These are phyloP conservation scores for Oryzias woworae DNA, from an alignment of 2,113 vertebrate genomes.

Conservation along the genomic window DNA sequence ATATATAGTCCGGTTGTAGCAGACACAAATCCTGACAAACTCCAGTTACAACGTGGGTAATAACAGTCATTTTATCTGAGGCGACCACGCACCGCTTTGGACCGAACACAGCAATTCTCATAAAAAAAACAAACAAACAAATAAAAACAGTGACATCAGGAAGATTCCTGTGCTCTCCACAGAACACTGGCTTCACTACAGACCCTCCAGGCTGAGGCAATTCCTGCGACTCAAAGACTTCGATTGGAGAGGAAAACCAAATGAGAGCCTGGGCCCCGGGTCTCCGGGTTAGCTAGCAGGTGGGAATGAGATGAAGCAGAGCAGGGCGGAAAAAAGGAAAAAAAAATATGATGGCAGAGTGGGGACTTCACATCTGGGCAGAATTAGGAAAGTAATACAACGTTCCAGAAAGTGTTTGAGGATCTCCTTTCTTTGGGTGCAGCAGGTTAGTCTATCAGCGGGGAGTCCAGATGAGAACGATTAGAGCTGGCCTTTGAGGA, in stretches of 20 bases:
- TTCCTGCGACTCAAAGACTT: conserved; percentile 70
- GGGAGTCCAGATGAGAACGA: conserved; percentile 78
- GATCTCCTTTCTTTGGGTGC: conserved; percentile 76
- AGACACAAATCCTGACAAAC: conserved; percentile 17
- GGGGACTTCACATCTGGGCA: conserved; percentile 75
- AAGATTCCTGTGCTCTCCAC: conserved; percentile 52
- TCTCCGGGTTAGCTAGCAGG: conserved; percentile 77
- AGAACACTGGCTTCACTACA: conserved; percentile 52
- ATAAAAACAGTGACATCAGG: conserved; percentile 53
- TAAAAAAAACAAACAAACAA: conserved; percentile 59
- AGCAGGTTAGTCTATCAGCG: conserved; percentile 78
- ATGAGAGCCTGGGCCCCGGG: conserved; percentile 69
- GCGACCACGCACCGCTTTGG: conserved; percentile 15
- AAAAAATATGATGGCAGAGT: conserved; percentile 52
- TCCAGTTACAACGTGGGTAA: conserved; percentile 25
- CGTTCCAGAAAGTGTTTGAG: conserved; percentile 67
- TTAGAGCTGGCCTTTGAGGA: conserved; percentile 76
- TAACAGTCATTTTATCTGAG: conserved; percentile 45
- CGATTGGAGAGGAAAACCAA: conserved; percentile 73
- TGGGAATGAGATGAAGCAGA: conserved; percentile 77
- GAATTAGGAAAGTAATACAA: conserved; percentile 76
- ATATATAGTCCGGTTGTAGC: background rate
- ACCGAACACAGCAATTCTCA: conserved; percentile 53
- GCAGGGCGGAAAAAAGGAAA: conserved; percentile 22
- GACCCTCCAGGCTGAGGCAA: conserved; percentile 60